Percentiles rank a stretch among this genome's conserved stretches.
Conservation (phyloP, 2,888 invertebrate genomes). For the Fragum sueziense region DNA sequence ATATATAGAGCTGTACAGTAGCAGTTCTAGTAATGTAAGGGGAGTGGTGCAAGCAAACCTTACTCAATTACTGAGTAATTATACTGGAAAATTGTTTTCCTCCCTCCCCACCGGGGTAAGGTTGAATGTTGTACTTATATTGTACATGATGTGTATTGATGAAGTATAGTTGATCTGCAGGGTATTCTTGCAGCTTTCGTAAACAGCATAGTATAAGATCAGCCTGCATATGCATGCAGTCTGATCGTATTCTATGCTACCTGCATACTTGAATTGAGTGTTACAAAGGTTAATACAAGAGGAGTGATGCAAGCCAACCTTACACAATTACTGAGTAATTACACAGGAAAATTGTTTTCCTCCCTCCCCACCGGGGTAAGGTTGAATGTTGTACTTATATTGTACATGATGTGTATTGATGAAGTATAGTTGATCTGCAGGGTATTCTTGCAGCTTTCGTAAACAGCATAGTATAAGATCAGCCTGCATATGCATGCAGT, state of each 20-base stretch:
- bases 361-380: conserved; percentile 63
- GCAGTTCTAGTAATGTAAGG: conserved; percentile 84
- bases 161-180: background rate
- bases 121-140: background rate
- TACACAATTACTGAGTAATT: conserved; percentile 93
- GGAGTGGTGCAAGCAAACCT: conserved; percentile 95
- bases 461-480: too few relatives aligned
- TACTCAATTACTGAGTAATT: conserved; percentile 93
- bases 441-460: background rate
- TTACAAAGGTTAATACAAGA: conserved; percentile 84
- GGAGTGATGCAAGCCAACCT: conserved; percentile 95
- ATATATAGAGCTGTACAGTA: conserved; percentile 78
- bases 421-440: background rate
- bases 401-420: background rate
- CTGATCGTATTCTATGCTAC: background rate
- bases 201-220: too few relatives aligned
- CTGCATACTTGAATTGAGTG: background rate
- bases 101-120: conserved; percentile 63
- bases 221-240: too few relatives aligned
- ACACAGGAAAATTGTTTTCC: conserved; percentile 82
- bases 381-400: background rate
- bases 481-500: too few relatives aligned
- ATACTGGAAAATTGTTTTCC: conserved; percentile 82
- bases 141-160: background rate
- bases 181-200: background rate